These are phyloP conservation scores for Rhinatrema bivittatum DNA, from an alignment of 2,797 vertebrate genomes.

Conservation along the genomic window DNA sequence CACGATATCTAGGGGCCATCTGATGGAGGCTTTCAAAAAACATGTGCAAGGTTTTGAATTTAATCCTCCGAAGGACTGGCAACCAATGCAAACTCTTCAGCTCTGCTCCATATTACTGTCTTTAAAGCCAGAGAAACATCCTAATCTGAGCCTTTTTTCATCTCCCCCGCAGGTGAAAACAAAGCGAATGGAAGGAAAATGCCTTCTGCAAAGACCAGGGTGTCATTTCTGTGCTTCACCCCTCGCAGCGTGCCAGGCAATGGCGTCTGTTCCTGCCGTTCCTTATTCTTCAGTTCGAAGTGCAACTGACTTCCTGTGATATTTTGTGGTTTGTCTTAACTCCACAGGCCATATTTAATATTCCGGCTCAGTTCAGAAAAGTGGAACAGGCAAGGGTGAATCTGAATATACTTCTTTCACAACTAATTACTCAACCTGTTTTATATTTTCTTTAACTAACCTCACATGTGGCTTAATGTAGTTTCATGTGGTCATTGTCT, in stretches of 20 bases:
- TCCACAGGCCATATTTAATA: slow-evolving; percentile 45
- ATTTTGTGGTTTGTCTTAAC: slow-evolving; percentile 42
- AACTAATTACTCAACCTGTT: no score
- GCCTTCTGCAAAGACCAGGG: no score
- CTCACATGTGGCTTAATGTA: no score
- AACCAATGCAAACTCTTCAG: no score
- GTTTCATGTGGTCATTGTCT: no score
- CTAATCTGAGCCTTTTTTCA: slow-evolving; percentile 23
- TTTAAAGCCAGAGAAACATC: slow-evolving; percentile 28
- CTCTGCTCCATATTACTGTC: no score
- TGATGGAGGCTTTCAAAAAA: slow-evolving; percentile 12
- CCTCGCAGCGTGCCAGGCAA: slow-evolving; percentile 27
- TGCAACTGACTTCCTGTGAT: slow-evolving; percentile 43
- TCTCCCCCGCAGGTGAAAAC: slow-evolving; percentile 34
- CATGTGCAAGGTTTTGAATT: no score
- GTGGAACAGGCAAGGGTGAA: no score
- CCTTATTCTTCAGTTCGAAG: slow-evolving; percentile 24
- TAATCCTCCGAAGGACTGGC: no score
- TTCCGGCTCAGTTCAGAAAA: background rate
- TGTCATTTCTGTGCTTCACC: slow-evolving; percentile 26
- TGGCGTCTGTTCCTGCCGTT: slow-evolving; percentile 34
- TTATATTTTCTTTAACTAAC: no score
- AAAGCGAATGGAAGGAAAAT: slow-evolving; percentile 38
- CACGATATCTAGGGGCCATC: slow-evolving; percentile 22
- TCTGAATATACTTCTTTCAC: no score